These are phyloP conservation scores for Drosophila greeni DNA, from an alignment of 2,888 invertebrate species.

Conservation along the genomic window DNA sequence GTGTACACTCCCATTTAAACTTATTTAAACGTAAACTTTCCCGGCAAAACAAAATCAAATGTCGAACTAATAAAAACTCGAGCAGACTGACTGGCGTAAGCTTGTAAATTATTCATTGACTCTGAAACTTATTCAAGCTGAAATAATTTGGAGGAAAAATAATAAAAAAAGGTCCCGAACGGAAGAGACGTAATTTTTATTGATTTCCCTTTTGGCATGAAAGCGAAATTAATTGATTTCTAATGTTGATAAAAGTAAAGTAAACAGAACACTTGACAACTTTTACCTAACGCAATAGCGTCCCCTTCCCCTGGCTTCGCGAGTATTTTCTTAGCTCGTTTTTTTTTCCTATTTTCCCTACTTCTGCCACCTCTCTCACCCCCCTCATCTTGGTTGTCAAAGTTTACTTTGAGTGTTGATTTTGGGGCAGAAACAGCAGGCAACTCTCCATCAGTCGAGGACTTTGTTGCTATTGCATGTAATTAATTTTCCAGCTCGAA, in stretches of 20 bases:
- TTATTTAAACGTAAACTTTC: conserved; percentile 3
- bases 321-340: conserved; percentile 5
- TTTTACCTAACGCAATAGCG: conserved; percentile 21
- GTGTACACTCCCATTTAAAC: background rate
- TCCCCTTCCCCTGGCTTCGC: background rate
- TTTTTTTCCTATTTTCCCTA: conserved; percentile 7
- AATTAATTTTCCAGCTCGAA: conserved; percentile 58
- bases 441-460: conserved; percentile 18
- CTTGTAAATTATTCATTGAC: conserved; percentile 55
- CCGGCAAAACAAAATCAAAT: conserved; percentile 6
- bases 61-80: conserved; percentile 12
- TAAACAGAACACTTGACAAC: conserved; percentile 54
- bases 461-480: conserved; percentile 54
- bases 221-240: conserved; percentile 63
- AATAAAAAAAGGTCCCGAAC: conserved; percentile 6
- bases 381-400: conserved; percentile 29
- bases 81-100: background rate
- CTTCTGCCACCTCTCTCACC: background rate
- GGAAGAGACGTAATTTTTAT: conserved; percentile 32
- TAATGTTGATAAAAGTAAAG: conserved; percentile 50
- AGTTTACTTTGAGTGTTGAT: conserved; percentile 49
- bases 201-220: conserved; percentile 33
- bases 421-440: conserved; percentile 43
- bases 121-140: conserved; percentile 14
- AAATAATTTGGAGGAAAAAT: conserved; percentile 22